Conservation (phyloP, 2,113 vertebrate species). For the Mixornis gularis region DNA sequence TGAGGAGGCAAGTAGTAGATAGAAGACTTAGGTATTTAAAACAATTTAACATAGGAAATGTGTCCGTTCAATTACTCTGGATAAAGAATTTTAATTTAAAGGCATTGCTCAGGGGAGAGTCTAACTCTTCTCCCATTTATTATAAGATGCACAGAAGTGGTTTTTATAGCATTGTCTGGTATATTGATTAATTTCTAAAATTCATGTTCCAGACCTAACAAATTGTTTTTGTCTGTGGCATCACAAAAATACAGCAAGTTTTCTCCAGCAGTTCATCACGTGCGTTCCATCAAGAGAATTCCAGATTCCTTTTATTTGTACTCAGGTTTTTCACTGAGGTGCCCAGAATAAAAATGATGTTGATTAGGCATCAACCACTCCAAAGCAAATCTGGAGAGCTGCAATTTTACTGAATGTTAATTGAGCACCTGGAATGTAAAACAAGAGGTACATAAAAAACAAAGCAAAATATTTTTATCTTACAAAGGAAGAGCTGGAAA, state of each 20-base stretch:
- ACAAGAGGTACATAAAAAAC: neutral
- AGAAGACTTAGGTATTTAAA: neutral
- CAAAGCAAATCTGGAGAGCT: neutral
- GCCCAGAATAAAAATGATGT: neutral
- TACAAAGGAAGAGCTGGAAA: neutral
- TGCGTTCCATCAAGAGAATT: neutral
- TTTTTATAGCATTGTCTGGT: neutral
- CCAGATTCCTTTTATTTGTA: neutral
- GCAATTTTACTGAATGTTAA: neutral
- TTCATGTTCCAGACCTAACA: neutral
- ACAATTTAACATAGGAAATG: neutral
- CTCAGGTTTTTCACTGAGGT: neutral
- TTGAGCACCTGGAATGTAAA: neutral
- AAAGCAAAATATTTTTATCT: neutral
- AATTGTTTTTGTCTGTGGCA: neutral
- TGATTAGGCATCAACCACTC: neutral
- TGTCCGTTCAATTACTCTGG: neutral
- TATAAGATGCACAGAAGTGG: neutral
- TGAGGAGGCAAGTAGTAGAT: neutral
- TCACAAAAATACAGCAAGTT: neutral
- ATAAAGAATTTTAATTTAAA: neutral
- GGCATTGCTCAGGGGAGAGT: neutral
- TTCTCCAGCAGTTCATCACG: neutral
- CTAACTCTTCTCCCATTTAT: neutral
- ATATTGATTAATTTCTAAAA: slow-evolving; percentile 14